These are phyloP conservation scores for Tilapia sparmanii DNA, from an alignment of 2,113 vertebrate species.

Conservation along the genomic window DNA sequence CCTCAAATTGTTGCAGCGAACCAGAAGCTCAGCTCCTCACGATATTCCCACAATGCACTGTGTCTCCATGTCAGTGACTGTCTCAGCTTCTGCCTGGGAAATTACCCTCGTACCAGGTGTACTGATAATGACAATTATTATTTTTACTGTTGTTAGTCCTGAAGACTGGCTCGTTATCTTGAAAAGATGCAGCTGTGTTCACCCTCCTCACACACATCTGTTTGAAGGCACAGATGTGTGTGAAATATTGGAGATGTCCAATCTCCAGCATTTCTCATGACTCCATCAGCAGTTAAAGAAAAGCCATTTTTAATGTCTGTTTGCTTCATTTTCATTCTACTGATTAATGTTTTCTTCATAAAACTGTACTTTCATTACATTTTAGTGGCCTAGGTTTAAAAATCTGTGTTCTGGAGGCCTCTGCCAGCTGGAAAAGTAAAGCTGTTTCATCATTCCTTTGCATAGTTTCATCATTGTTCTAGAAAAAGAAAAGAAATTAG, in stretches of 20 bases:
- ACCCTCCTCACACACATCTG: neutral
- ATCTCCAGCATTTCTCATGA: neutral
- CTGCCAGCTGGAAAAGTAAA: neutral
- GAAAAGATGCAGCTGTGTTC: neutral
- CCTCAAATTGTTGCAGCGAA: neutral
- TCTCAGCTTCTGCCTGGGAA: neutral
- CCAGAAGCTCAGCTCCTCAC: neutral
- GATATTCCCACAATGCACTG: fast-evolving
- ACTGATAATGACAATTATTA: neutral
- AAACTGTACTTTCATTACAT: neutral
- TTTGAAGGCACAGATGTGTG: neutral
- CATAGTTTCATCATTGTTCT: neutral
- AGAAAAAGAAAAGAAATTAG: neutral
- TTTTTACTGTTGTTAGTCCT: neutral
- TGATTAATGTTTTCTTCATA: neutral
- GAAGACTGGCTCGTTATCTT: neutral
- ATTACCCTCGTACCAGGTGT: neutral
- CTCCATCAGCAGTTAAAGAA: neutral
- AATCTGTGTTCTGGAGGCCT: neutral
- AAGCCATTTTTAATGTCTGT: neutral
- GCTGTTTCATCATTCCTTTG: fast-evolving
- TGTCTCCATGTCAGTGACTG: neutral
- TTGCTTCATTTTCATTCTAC: neutral
- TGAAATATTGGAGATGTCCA: neutral
- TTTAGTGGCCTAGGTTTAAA: neutral